Evolutionary conservation across 2,888 invertebrate species (phyloP).

Genomic region (Cheilosia vernalis): DNA sequence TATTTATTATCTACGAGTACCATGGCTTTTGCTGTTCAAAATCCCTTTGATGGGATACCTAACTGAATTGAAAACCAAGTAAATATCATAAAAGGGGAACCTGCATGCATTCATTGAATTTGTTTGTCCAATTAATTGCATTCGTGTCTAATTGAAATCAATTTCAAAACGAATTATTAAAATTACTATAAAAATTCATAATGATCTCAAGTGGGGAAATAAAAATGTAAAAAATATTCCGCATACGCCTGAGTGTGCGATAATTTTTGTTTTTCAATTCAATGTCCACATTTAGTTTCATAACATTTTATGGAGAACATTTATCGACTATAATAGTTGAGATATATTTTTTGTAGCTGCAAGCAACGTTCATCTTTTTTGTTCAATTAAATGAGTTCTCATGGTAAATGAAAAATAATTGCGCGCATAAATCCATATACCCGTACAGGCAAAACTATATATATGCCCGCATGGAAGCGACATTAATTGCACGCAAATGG

Average conservation of each 20-base stretch:
- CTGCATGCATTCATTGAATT: too few species aligned
- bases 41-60: too few species aligned
- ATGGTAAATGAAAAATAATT: conserved; percentile 55
- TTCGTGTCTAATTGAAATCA: too few species aligned
- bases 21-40: too few species aligned
- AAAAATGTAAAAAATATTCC: conserved; percentile 1
- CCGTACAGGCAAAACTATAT: conserved; percentile 3
- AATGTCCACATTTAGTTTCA: neutral
- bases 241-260: conserved; percentile 34
- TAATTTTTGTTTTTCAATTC: neutral
- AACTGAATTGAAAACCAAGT: too few species aligned
- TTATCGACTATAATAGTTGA: conserved; percentile 7
- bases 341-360: neutral
- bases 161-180: too few species aligned
- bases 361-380: conserved; percentile 8
- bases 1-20: too few species aligned
- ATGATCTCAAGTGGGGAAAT: neutral
- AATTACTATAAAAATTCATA: neutral
- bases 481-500: conserved; percentile 61
- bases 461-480: conserved; percentile 13
- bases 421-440: neutral
- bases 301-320: conserved; percentile 18
- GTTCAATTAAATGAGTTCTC: conserved; percentile 56
- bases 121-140: too few species aligned
- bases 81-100: too few species aligned